phyloP scores from a whole-genome alignment of 2,113 vertebrate species.

The Zosterops pallidus region DNA sequence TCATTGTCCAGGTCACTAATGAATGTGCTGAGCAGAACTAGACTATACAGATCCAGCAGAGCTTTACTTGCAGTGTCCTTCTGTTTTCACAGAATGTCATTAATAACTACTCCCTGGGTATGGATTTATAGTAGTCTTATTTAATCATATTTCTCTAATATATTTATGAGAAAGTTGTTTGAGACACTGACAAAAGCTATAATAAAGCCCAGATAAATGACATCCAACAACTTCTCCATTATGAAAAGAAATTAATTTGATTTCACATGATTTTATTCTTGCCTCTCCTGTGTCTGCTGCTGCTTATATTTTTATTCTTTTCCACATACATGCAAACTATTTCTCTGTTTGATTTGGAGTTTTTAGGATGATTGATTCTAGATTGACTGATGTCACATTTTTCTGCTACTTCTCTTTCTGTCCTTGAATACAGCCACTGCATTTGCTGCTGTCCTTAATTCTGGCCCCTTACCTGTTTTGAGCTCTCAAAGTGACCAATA shows the following conservation, averaged over 20 bases:
- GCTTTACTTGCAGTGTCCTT: neutral
- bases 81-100: slow-evolving; percentile 24
- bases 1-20: slow-evolving; percentile 34
- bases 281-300: neutral
- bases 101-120: slow-evolving; percentile 26
- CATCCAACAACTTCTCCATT: slow-evolving; percentile 1
- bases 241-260: slow-evolving; percentile 12
- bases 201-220: slow-evolving; percentile 19
- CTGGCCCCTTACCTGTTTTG: neutral
- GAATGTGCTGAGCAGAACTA: slow-evolving; percentile 18
- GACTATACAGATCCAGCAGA: slow-evolving; percentile 35
- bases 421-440: neutral
- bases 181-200: neutral
- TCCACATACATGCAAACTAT: neutral
- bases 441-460: neutral
- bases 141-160: slow-evolving; percentile 30
- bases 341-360: neutral
- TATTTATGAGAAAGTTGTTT: slow-evolving; percentile 39
- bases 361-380: neutral
- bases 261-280: neutral
- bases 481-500: neutral
- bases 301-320: neutral
- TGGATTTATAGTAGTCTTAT: slow-evolving; percentile 6
- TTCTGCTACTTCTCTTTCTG: neutral
- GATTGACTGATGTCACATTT: neutral